These are phyloP conservation scores for Andricus curvator DNA, from an alignment of 2,888 invertebrate species.

Conservation along the genomic window DNA sequence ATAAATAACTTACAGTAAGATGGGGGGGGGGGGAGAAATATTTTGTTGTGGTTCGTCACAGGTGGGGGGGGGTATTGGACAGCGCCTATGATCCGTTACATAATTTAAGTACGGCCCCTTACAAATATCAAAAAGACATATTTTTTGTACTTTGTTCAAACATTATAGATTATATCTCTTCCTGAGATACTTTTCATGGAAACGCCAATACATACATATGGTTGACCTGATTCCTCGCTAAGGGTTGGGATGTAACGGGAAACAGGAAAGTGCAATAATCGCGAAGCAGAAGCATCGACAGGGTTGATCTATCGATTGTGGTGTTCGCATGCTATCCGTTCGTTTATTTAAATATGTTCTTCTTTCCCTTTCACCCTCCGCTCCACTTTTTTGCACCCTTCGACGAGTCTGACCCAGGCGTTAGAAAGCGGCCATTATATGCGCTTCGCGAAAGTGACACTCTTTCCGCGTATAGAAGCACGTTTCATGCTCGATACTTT, in stretches of 20 bases:
- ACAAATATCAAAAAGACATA: too few relatives aligned
- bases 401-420: conserved; percentile 13
- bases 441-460: conserved; percentile 29
- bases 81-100: too few relatives aligned
- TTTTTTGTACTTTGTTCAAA: too few relatives aligned
- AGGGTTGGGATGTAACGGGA: not conserved
- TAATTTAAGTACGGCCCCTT: too few relatives aligned
- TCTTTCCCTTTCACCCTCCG: conserved; percentile 18
- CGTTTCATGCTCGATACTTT: conserved; percentile 13
- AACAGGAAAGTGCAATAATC: conserved; percentile 12
- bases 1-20: too few relatives aligned
- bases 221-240: not conserved
- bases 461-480: conserved; percentile 26
- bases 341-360: conserved; percentile 29
- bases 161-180: too few relatives aligned
- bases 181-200: too few relatives aligned
- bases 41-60: too few relatives aligned
- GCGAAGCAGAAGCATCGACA: conserved; percentile 8
- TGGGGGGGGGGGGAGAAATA: too few relatives aligned
- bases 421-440: not conserved
- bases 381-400: conserved; percentile 29
- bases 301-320: conserved; percentile 33
- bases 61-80: too few relatives aligned
- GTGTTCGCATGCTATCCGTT: conserved; percentile 32
- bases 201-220: too few relatives aligned